Evolutionary conservation across 2,797 vertebrate genomes (phyloP).

Genomic region (Coilia nasus): DNA sequence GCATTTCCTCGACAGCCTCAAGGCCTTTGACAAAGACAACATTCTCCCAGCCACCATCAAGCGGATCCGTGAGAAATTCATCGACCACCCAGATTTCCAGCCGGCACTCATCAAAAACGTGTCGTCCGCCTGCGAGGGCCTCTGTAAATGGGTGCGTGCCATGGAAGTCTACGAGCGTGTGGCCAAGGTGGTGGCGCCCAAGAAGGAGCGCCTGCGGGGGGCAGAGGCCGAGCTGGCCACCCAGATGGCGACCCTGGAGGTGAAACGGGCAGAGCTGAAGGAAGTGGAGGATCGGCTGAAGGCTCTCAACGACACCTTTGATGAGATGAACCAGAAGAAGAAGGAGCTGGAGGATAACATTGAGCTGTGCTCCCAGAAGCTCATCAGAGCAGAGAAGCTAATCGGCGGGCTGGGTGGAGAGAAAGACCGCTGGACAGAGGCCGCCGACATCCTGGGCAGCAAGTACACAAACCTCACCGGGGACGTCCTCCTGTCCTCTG

Average conservation of each 20-base stretch:
- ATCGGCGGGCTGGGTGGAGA: constrained; percentile 93
- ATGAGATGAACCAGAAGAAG: constrained; percentile 82
- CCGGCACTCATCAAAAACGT: constrained; percentile 88
- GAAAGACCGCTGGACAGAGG: constrained; percentile 92
- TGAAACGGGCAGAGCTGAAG: constrained; percentile 86
- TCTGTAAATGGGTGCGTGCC: constrained; percentile 91
- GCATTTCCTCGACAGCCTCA: constrained; percentile 89
- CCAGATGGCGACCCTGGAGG: constrained; percentile 82
- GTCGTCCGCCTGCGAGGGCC: constrained; percentile 86
- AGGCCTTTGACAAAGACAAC: constrained; percentile 87
- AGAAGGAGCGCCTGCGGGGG: constrained; percentile 78
- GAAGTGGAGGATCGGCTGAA: constrained; percentile 83
- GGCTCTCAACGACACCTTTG: constrained; percentile 82
- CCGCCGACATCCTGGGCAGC: constrained; percentile 76
- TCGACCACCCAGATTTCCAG: constrained; percentile 87
- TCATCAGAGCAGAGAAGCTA: constrained; percentile 86
- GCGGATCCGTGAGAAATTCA: constrained; percentile 87
- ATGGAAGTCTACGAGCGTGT: constrained; percentile 92
- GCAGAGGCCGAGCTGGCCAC: constrained; percentile 77
- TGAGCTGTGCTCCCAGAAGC: constrained; percentile 87
- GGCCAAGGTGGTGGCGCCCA: constrained; percentile 89
- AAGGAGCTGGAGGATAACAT: constrained; percentile 84
- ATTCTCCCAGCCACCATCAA: constrained; percentile 84
- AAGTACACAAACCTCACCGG: constrained; percentile 86
- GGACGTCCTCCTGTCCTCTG: constrained; percentile 88